phyloP scores from a whole-genome alignment of 2,888 invertebrate genomes.

The Ochropleura plecta region DNA sequence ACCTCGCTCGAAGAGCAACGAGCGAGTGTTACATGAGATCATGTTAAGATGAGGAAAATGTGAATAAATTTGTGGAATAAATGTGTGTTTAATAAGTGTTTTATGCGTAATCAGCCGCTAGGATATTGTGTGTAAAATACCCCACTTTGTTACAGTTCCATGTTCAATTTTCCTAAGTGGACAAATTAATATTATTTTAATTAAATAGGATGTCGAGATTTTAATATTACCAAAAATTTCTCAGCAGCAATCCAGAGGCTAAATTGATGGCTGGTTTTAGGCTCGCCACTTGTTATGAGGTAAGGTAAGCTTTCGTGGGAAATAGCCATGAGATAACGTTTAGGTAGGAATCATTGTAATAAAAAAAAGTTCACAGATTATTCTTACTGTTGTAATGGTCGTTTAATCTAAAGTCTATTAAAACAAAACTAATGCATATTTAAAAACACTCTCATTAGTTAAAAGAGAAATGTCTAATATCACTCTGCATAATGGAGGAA shows the following conservation, averaged over 20 bases:
- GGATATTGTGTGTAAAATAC: no score
- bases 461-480: constrained; percentile 3
- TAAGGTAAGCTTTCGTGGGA: not conserved
- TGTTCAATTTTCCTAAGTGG: not conserved
- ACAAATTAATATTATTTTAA: not conserved
- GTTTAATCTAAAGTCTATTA: not conserved
- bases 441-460: not conserved
- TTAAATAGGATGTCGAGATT: not conserved
- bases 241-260: not conserved
- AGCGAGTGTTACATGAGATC: no score
- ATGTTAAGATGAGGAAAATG: no score
- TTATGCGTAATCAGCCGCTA: no score
- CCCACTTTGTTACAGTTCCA: not conserved
- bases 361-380: no score
- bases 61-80: no score
- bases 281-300: not conserved
- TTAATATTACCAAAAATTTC: not conserved
- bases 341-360: not conserved
- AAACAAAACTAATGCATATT: not conserved
- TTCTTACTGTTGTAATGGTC: not conserved
- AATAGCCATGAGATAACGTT: not conserved
- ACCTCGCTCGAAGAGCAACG: no score
- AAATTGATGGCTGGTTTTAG: not conserved
- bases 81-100: no score
- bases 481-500: constrained; percentile 11